Evolutionary conservation across 2,797 vertebrate genomes (phyloP).

Genomic region (Gambusia yucatana): DNA sequence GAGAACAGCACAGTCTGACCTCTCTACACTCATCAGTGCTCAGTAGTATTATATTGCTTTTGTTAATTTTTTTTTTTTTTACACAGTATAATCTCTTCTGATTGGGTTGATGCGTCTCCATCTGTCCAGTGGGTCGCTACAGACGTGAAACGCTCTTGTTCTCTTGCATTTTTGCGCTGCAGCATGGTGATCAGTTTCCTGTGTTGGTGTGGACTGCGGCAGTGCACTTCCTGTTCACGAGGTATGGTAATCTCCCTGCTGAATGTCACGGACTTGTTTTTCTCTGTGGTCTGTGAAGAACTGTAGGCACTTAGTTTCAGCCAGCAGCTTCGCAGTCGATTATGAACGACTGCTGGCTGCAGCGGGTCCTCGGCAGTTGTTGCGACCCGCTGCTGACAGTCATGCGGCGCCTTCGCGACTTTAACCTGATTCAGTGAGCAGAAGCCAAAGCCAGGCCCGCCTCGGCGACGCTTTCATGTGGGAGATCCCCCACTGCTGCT

Average conservation of each 20-base stretch:
- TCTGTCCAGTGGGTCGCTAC: conserved; percentile 62
- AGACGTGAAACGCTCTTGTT: conserved; percentile 53
- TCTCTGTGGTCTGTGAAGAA: conserved; percentile 69
- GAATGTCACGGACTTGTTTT: conserved; percentile 78
- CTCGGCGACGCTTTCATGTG: conserved; percentile 35
- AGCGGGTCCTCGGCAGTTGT: conserved; percentile 34
- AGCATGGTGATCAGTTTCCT: conserved; percentile 73
- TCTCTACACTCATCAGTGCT: conserved; percentile 27
- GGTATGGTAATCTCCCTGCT: conserved; percentile 73
- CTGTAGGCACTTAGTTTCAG: conserved; percentile 73
- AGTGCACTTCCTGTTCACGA: conserved; percentile 74
- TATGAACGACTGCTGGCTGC: conserved; percentile 31
- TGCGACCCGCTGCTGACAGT: conserved; percentile 25
- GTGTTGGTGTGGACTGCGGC: conserved; percentile 72
- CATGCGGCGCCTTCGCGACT: conserved; percentile 12
- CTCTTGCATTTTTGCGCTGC: conserved; percentile 65
- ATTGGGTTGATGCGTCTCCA: conserved; percentile 42
- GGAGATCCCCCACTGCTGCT: conserved; percentile 24
- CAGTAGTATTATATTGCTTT: conserved; percentile 53
- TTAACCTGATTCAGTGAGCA: conserved; percentile 45
- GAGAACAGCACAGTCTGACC: conserved; percentile 50
- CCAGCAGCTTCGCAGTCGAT: conserved; percentile 60
- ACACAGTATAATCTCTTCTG: conserved; percentile 22
- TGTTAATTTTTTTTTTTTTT: conserved; percentile 21
- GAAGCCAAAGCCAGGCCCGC: conserved; percentile 53